These are phyloP conservation scores for Nasonia giraulti DNA, from an alignment of 1,140 invertebrate species.

Conservation along the genomic window DNA sequence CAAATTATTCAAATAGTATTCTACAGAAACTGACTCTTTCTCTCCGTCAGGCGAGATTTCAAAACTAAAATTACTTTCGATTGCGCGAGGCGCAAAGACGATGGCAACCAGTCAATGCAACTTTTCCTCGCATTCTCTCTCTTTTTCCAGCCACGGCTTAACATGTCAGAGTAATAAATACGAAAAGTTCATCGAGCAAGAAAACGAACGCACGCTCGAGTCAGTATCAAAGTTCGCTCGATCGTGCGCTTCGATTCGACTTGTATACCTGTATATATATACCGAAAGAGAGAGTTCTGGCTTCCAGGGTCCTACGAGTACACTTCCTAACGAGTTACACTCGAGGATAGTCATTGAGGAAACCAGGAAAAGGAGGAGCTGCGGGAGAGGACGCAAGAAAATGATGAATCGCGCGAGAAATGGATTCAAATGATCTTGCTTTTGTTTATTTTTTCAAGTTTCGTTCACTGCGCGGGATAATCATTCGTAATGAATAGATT, in stretches of 20 bases:
- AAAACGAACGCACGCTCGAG: not conserved
- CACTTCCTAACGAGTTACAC: slow-evolving; percentile 1
- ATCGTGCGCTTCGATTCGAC: not conserved
- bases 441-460: not conserved
- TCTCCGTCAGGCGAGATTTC: not conserved
- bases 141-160: not conserved
- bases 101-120: no score
- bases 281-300: not conserved
- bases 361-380: slow-evolving; percentile 8
- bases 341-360: not conserved
- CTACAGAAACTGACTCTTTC: not conserved
- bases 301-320: not conserved
- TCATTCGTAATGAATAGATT: not conserved
- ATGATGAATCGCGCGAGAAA: not conserved
- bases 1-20: not conserved
- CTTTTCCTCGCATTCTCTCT: not conserved
- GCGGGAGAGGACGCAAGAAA: not conserved
- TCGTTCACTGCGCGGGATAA: not conserved
- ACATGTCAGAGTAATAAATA: not conserved
- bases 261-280: not conserved
- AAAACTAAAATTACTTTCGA: not conserved
- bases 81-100: no score
- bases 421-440: not conserved
- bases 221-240: slow-evolving; percentile 21
- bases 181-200: slow-evolving; percentile 5